Percentiles rank a stretch among this genome's conserved stretches.
phyloP scores from a whole-genome alignment of 2,113 vertebrate species.

The Chascanopsetta lugubris region DNA sequence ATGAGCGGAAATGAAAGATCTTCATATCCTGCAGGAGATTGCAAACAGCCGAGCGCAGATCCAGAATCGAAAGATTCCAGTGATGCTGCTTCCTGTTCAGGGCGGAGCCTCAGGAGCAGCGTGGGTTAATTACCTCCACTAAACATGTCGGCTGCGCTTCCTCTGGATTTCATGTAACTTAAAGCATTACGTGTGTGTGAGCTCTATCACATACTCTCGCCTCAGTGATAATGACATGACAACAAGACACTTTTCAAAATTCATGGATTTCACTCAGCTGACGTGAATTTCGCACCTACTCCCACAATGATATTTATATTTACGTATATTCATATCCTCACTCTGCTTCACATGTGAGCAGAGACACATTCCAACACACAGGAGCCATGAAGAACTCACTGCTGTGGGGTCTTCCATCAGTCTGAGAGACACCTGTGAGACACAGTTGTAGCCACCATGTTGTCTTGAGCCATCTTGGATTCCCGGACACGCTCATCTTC shows the following conservation, averaged over 20 bases:
- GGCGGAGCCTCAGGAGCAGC: neutral
- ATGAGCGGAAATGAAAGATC: conserved; percentile 70
- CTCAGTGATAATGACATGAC: conserved; percentile 22
- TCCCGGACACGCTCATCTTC: too few species aligned
- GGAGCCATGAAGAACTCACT: too few species aligned
- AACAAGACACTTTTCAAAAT: conserved; percentile 60
- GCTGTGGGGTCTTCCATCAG: too few species aligned
- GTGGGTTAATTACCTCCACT: neutral
- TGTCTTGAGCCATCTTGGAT: too few species aligned
- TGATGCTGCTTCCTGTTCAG: neutral
- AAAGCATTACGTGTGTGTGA: conserved; percentile 13
- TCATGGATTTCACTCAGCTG: conserved; percentile 57
- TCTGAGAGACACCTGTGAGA: too few species aligned
- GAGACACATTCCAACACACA: too few species aligned
- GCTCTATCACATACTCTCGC: conserved; percentile 17
- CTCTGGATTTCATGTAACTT: conserved; percentile 14
- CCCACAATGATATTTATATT: too few species aligned
- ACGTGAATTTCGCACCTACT: too few species aligned
- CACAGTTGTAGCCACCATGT: too few species aligned
- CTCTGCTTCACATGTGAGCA: too few species aligned
- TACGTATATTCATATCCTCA: too few species aligned
- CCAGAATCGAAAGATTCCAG: conserved; percentile 30
- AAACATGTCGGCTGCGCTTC: neutral
- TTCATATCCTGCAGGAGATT: conserved; percentile 64
- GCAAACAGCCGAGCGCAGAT: conserved; percentile 44